Evolutionary conservation across 1,140 invertebrate genomes (phyloP).

Genomic region (Lamellibrachia luymesi): DNA sequence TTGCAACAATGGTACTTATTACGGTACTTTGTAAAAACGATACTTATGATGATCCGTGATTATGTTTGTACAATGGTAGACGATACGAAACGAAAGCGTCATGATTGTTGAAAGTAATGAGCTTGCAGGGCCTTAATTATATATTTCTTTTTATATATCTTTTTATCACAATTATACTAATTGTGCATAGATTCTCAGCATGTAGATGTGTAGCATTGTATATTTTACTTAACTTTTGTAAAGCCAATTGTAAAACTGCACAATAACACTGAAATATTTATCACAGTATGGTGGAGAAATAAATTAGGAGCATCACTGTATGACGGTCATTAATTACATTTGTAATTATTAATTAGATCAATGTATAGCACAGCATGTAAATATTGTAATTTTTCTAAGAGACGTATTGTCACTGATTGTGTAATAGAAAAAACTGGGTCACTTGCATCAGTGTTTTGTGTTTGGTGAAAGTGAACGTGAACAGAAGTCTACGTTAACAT

Average conservation of each 20-base stretch:
- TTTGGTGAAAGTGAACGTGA: neutral
- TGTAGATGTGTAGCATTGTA: neutral
- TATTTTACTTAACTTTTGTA: neutral
- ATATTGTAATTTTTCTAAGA: neutral
- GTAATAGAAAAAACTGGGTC: neutral
- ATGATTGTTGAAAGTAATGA: neutral
- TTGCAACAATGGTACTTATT: neutral
- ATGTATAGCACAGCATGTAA: neutral
- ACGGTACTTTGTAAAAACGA: neutral
- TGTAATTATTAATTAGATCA: slow-evolving; percentile 2
- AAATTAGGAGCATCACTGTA: neutral
- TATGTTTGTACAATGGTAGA: neutral
- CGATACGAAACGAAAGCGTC: neutral
- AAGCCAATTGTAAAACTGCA: neutral
- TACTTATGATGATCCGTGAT: neutral
- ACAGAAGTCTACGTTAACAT: neutral
- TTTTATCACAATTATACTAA: neutral
- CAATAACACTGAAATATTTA: neutral
- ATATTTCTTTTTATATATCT: neutral
- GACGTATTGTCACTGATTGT: neutral
- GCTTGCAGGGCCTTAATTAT: neutral
- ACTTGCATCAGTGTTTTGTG: neutral
- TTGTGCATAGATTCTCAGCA: neutral
- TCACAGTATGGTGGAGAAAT: neutral
- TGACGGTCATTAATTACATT: neutral